These are phyloP conservation scores for Mylabris phalerata DNA, from an alignment of 1,140 invertebrate genomes.

Conservation along the genomic window DNA sequence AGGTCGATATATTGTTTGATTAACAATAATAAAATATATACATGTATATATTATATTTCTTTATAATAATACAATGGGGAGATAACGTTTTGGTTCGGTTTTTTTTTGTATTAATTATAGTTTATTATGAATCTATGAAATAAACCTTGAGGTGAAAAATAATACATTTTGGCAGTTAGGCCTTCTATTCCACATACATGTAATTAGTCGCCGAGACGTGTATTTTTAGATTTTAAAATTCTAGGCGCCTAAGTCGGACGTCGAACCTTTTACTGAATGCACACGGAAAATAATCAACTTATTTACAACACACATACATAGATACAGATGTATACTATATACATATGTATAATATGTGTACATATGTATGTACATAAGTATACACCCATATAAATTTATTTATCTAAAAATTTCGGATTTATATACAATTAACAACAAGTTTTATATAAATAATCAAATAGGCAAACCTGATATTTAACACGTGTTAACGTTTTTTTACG, in stretches of 20 bases:
- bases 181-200: constrained; percentile 36
- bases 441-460: no score
- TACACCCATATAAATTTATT: no score
- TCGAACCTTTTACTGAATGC: constrained; percentile 37
- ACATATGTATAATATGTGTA: no score
- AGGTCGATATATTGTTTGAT: constrained; percentile 1
- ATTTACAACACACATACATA: constrained; percentile 20
- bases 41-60: constrained; percentile 1
- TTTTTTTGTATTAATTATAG: no score
- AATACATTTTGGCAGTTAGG: constrained; percentile 36
- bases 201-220: constrained; percentile 38
- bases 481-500: no score
- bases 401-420: no score
- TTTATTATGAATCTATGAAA: no score
- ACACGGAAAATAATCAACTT: constrained; percentile 36
- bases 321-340: no score
- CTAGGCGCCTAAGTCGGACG: constrained; percentile 40
- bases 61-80: background rate
- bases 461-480: no score
- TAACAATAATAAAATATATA: background rate
- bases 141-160: constrained; percentile 21
- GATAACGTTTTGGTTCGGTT: no score
- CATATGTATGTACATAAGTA: no score
- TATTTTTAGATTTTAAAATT: constrained; percentile 42
- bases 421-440: no score